Evolutionary conservation across 2,797 vertebrate species (phyloP).

Genomic region (Eospalax fontanierii): DNA sequence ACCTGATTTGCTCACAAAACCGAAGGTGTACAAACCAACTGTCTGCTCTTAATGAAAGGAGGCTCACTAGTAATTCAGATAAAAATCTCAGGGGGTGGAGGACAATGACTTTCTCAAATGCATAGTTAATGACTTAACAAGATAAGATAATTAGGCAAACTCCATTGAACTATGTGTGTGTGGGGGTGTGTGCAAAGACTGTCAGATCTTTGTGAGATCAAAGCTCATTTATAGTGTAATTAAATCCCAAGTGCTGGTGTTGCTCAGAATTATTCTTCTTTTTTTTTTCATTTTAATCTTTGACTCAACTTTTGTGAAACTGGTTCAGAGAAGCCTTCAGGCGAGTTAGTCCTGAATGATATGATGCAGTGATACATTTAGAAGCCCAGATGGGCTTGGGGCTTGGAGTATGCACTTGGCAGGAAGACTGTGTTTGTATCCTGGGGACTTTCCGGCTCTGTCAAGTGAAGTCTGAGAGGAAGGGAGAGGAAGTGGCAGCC

Average conservation of each 20-base stretch:
- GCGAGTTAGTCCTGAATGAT: background rate
- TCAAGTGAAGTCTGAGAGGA: background rate
- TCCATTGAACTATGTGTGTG: conserved; percentile 6
- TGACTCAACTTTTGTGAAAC: conserved; percentile 23
- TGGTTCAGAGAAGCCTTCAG: background rate
- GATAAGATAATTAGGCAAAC: conserved; percentile 60
- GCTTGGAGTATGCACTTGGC: background rate
- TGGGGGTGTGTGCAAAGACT: background rate
- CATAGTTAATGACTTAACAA: conserved; percentile 70
- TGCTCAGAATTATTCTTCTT: conserved; percentile 48
- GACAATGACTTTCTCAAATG: conserved; percentile 67
- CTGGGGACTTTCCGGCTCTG: background rate
- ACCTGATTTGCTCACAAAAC: background rate
- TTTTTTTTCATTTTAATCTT: conserved; percentile 26
- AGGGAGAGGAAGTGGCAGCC: background rate
- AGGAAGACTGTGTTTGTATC: background rate
- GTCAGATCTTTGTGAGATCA: conserved; percentile 64
- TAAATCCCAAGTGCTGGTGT: conserved; percentile 44
- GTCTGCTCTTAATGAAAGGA: conserved; percentile 41
- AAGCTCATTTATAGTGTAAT: conserved; percentile 70
- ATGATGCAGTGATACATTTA: accelerated
- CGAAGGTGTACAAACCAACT: conserved; percentile 18
- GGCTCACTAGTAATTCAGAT: conserved; percentile 59
- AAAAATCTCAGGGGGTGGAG: conserved; percentile 3
- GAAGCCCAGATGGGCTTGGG: background rate